Conservation (phyloP, 2,888 invertebrate genomes). For the Charanyca ferruginea region DNA sequence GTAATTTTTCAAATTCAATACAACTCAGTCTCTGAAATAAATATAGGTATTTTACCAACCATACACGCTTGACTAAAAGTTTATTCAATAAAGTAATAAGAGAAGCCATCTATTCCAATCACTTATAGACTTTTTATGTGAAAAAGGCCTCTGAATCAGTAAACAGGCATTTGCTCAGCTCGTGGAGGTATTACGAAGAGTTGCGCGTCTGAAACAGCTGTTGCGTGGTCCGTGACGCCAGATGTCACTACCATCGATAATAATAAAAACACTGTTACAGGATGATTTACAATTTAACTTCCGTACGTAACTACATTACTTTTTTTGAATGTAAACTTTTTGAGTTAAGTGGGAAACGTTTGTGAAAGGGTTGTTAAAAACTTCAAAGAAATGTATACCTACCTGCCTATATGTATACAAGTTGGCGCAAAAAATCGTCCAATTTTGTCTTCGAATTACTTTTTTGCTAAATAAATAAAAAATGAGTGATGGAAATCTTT, state of each 20-base stretch:
- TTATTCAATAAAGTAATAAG: slow-evolving; percentile 48
- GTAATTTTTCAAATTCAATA: background rate
- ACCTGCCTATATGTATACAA: too few relatives aligned
- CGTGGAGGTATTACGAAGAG: slow-evolving; percentile 69
- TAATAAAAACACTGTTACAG: slow-evolving; percentile 71
- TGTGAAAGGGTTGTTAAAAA: background rate
- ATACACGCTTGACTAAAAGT: slow-evolving; percentile 22
- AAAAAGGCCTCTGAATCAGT: slow-evolving; percentile 76
- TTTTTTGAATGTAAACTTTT: slow-evolving; percentile 40
- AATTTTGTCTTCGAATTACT: too few relatives aligned
- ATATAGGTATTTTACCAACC: background rate
- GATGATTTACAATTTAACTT: slow-evolving; percentile 73
- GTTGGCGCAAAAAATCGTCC: too few relatives aligned
- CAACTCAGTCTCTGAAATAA: background rate
- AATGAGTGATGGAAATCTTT: too few relatives aligned
- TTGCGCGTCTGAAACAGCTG: slow-evolving; percentile 70
- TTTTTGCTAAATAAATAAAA: too few relatives aligned
- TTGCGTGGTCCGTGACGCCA: slow-evolving; percentile 74
- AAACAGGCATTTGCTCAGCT: slow-evolving; percentile 73
- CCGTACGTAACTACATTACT: slow-evolving; percentile 3
- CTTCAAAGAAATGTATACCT: background rate
- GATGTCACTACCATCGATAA: slow-evolving; percentile 73
- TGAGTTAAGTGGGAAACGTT: background rate
- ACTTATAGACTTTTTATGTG: slow-evolving; percentile 70
- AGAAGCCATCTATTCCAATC: slow-evolving; percentile 68